These are phyloP conservation scores for Leuctra nigra DNA, from an alignment of 2,888 invertebrate species.

Conservation along the genomic window DNA sequence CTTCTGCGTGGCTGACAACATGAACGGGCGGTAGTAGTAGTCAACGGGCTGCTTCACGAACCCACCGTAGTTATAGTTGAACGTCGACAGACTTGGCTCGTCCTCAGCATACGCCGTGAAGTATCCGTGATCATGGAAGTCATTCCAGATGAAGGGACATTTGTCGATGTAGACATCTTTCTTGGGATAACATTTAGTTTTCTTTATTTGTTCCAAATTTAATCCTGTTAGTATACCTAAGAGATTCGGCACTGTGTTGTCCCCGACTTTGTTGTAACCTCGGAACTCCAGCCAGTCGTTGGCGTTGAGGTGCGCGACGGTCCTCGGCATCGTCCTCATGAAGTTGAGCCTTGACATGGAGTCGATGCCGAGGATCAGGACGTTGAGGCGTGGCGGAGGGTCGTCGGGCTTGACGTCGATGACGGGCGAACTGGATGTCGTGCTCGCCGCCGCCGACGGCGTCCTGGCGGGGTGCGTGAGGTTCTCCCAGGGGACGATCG, in stretches of 20 bases:
- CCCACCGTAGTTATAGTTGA: slow-evolving; percentile 65
- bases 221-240: slow-evolving; percentile 74
- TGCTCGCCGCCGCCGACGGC: background rate
- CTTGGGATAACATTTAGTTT: slow-evolving; percentile 31
- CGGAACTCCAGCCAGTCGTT: slow-evolving; percentile 64
- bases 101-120: slow-evolving; percentile 78
- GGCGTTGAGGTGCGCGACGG: slow-evolving; percentile 56
- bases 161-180: slow-evolving; percentile 50
- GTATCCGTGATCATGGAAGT: slow-evolving; percentile 62
- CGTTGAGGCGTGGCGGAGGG: slow-evolving; percentile 36
- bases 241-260: slow-evolving; percentile 87
- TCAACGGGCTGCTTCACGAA: slow-evolving; percentile 71
- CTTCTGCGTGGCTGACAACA: slow-evolving; percentile 47
- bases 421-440: background rate
- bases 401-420: background rate
- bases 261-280: slow-evolving; percentile 64
- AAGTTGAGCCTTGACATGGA: slow-evolving; percentile 76
- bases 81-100: slow-evolving; percentile 62
- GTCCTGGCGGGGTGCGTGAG: background rate
- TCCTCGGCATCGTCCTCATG: slow-evolving; percentile 66
- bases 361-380: slow-evolving; percentile 77
- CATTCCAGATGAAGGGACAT: slow-evolving; percentile 71
- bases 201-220: slow-evolving; percentile 35
- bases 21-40: slow-evolving; percentile 70
- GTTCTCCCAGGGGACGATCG: slow-evolving; percentile 48